These are phyloP conservation scores for Hypsopygia costalis DNA, from an alignment of 2,888 invertebrate genomes.

Conservation along the genomic window DNA sequence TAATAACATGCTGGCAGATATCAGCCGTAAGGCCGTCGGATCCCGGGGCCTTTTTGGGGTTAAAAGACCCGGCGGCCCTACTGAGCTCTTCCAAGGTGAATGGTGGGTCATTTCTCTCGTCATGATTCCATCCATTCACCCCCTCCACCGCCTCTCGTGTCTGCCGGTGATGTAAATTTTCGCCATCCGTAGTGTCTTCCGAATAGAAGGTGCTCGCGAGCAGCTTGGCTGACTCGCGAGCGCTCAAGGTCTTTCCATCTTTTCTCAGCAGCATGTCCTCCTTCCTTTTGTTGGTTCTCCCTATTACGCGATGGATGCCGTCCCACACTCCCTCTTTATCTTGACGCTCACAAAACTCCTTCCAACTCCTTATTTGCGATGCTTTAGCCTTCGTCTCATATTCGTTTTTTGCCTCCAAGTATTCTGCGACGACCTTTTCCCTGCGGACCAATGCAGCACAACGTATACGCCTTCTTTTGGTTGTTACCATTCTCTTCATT, in stretches of 20 bases:
- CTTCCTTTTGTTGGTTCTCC: background rate
- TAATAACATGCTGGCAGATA: background rate
- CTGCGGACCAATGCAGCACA: conserved; percentile 13
- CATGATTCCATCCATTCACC: background rate
- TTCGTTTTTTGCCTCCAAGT: background rate
- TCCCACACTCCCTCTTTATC: background rate
- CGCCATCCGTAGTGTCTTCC: background rate
- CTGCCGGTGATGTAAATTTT: background rate
- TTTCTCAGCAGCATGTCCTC: background rate
- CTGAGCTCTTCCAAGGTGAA: background rate
- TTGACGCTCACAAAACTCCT: background rate
- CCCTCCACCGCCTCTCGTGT: background rate
- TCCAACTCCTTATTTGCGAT: background rate
- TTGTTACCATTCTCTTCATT: conserved; percentile 13
- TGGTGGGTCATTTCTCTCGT: background rate
- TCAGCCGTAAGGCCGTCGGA: background rate
- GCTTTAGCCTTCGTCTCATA: background rate
- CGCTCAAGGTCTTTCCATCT: background rate
- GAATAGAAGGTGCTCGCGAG: background rate
- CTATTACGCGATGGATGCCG: too few relatives aligned
- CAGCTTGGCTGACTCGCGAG: background rate
- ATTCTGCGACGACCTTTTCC: background rate
- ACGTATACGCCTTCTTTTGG: conserved; percentile 12
- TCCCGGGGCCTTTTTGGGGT: background rate
- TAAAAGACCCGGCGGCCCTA: background rate